A percentile compares a stretch with the other conserved stretches of the same genome.
Evolutionary conservation across 2,113 vertebrate genomes (phyloP).

Genomic region (Theropithecus gelada): DNA sequence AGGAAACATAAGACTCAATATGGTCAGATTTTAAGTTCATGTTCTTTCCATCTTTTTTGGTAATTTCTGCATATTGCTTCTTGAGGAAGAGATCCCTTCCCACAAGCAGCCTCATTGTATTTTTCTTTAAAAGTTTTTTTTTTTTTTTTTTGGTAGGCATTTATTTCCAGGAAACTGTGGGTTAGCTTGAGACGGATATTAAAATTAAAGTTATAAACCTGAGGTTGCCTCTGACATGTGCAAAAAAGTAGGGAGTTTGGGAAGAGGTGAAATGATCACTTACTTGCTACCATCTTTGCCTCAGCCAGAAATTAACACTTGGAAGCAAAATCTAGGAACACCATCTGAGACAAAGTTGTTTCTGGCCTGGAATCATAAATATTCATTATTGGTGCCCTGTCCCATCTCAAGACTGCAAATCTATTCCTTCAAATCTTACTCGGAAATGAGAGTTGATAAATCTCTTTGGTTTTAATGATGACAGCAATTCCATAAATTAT

Average conservation of each 20-base stretch:
- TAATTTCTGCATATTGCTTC: background rate
- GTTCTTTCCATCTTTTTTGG: background rate
- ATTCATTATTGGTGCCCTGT: background rate
- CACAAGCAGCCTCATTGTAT: background rate
- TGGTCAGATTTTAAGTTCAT: slow-evolving; percentile 21
- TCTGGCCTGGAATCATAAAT: background rate
- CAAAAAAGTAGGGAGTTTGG: background rate
- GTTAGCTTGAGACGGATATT: background rate
- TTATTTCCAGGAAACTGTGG: slow-evolving; percentile 8
- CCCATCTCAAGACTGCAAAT: background rate
- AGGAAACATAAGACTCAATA: background rate
- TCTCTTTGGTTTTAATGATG: background rate
- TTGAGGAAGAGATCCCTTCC: background rate
- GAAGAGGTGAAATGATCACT: background rate
- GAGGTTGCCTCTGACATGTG: background rate
- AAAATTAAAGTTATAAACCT: slow-evolving; percentile 13
- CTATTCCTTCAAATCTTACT: background rate
- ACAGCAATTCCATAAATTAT: background rate
- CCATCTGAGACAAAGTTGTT: background rate
- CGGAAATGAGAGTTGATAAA: background rate
- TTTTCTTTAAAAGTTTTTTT: background rate
- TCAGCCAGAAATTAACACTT: background rate
- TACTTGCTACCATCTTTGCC: background rate
- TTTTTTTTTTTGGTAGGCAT: background rate
- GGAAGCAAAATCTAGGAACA: background rate